Evolutionary conservation across 2,888 invertebrate genomes (phyloP), one percentile per base, ranked within the genome.

Genomic region (Eupelmus urozonus): DNA sequence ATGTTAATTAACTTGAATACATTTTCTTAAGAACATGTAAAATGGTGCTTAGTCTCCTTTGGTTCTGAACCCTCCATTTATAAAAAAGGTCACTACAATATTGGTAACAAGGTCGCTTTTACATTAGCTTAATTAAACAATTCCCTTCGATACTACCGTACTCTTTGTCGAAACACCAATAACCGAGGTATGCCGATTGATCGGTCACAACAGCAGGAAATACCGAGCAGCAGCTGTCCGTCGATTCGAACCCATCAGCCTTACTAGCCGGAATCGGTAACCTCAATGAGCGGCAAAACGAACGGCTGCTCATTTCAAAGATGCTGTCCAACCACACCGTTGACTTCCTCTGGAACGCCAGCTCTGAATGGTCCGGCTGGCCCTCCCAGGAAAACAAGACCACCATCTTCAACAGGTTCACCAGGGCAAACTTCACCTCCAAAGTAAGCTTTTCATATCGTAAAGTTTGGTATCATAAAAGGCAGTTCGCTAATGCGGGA

Each of bases 261-360:
- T 76, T 90, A 23, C 77, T 90, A 42, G 82, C 87, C 7, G 88
- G 89, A 0, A 85, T 88, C 29, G 88, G 88, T 0, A 85, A 88
- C n/a, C 74, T 89, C 13, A 86, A 80, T 51, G 88, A 89, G 51
- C 76, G 81, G 0, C 87, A 86, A 69, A 87, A 86, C 77, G 87
- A 89, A 75, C 84, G 85, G 18, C 81, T 85, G 16, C 80, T 90
- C 23, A 92, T 95, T 86, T 95, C 94, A 2, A 92, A 96, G 83
- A 94, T 96, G 89, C 92, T 97, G 85, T 94, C 94, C 83, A 94
- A 95, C 85, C 93, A 94, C 84, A 93, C 94, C 0, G 95, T 96
- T 0, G 96, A 97, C 85, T 96, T 98, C 84, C 92, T 97, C 45
- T 98, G 98, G 97, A 96, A 96, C 62, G 94, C 96, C 74, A 94